Conservation (phyloP, 2,888 invertebrate species). For the Lasioglossum morio region DNA sequence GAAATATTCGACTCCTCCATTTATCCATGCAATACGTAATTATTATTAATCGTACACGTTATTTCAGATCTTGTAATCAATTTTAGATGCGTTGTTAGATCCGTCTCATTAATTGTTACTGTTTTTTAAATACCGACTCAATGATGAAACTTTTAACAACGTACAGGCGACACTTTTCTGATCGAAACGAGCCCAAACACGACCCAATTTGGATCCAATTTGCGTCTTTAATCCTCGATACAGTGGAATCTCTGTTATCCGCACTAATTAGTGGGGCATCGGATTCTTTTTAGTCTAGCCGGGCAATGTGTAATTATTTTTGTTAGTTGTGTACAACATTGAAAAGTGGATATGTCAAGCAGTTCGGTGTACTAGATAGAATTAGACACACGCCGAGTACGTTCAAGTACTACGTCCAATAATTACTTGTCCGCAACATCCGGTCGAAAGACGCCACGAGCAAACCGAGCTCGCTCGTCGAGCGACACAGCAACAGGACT, state of each 20-base stretch:
- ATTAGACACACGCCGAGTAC: background rate
- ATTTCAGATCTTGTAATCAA: background rate
- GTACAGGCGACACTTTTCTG: background rate
- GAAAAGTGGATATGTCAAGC: background rate
- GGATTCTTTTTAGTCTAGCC: background rate
- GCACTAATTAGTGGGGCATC: background rate
- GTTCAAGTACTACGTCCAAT: conserved; percentile 10
- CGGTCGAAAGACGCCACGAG: background rate
- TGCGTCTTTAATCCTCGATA: background rate
- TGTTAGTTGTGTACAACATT: background rate
- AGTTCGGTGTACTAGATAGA: background rate
- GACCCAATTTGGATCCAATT: background rate
- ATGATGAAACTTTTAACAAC: background rate
- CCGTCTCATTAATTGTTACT: too few species aligned
- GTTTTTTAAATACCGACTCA: too few species aligned
- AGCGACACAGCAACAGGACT: background rate
- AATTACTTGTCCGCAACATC: conserved; percentile 7
- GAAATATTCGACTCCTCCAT: background rate
- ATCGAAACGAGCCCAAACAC: background rate
- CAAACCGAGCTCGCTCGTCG: background rate
- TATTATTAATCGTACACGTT: background rate
- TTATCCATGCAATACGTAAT: background rate
- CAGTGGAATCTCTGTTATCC: background rate
- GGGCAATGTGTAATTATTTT: background rate
- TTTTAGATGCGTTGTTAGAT: too few species aligned